Evolutionary conservation across 2,797 vertebrate genomes (phyloP).

Genomic region (Etheostoma perlongum): DNA sequence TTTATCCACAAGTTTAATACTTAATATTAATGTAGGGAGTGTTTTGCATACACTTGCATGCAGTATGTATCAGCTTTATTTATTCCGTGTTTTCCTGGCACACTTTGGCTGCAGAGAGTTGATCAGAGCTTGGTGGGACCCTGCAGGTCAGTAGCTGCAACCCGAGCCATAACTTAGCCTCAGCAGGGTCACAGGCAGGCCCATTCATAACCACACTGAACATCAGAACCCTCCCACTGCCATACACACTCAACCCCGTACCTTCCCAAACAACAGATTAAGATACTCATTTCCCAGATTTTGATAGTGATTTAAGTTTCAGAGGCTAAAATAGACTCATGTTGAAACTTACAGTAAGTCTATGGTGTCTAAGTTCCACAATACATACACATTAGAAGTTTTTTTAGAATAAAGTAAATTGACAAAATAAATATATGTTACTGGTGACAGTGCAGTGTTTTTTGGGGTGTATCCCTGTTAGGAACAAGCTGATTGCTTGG

Average conservation of each 20-base stretch:
- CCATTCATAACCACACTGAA: slow-evolving; percentile 48
- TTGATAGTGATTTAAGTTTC: background rate
- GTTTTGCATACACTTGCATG: background rate
- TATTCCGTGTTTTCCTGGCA: background rate
- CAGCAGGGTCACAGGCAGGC: slow-evolving; percentile 24
- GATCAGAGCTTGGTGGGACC: slow-evolving; percentile 37
- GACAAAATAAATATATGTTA: background rate
- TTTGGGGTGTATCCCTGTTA: too few relatives aligned
- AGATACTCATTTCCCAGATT: slow-evolving; percentile 4
- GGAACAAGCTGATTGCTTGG: too few relatives aligned
- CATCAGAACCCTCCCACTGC: background rate
- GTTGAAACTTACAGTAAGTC: background rate
- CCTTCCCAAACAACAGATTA: slow-evolving; percentile 15
- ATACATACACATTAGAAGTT: background rate
- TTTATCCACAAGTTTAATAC: background rate
- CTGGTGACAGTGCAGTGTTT: background rate
- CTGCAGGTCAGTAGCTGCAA: slow-evolving; percentile 47
- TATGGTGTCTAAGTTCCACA: background rate
- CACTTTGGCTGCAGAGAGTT: slow-evolving; percentile 13
- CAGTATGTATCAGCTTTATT: background rate
- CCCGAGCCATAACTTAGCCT: slow-evolving; percentile 59
- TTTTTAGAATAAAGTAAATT: background rate
- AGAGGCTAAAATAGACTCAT: background rate
- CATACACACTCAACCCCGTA: background rate
- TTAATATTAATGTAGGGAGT: too few relatives aligned